phyloP scores from a whole-genome alignment of 2,888 invertebrate species.

The Drosophila prolongata region DNA sequence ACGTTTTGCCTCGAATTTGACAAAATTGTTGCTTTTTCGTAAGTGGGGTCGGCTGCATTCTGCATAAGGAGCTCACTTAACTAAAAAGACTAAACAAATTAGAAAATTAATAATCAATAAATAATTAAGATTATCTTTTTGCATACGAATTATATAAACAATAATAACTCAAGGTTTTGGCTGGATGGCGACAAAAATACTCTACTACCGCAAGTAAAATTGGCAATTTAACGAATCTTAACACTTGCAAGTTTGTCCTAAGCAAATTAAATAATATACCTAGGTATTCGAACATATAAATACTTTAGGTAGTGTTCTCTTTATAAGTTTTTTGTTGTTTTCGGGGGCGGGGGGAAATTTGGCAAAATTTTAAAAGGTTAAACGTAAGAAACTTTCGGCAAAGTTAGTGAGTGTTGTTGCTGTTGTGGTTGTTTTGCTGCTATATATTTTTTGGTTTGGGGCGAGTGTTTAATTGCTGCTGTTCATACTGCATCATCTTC shows the following conservation, averaged over 20 bases:
- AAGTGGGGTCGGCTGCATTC: not conserved
- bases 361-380: slow-evolving; percentile 47
- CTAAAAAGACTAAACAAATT: slow-evolving; percentile 34
- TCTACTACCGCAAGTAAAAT: slow-evolving; percentile 30
- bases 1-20: slow-evolving; percentile 9
- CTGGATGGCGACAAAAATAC: slow-evolving; percentile 33
- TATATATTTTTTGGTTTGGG: slow-evolving; percentile 64
- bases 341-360: slow-evolving; percentile 11
- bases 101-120: slow-evolving; percentile 60
- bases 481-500: slow-evolving; percentile 27
- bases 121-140: slow-evolving; percentile 60
- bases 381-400: slow-evolving; percentile 62
- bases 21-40: not conserved
- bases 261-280: slow-evolving; percentile 42
- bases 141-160: slow-evolving; percentile 49
- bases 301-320: slow-evolving; percentile 60
- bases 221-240: slow-evolving; percentile 22
- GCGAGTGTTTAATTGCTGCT: slow-evolving; percentile 57
- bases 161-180: slow-evolving; percentile 38
- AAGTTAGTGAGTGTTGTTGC: slow-evolving; percentile 44
- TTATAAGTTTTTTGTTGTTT: slow-evolving; percentile 13
- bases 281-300: slow-evolving; percentile 76
- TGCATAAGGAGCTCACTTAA: slow-evolving; percentile 8
- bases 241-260: slow-evolving; percentile 25
- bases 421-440: slow-evolving; percentile 47